These are phyloP conservation scores for Pagetopsis macropterus DNA, from an alignment of 2,797 vertebrate species.

Conservation along the genomic window DNA sequence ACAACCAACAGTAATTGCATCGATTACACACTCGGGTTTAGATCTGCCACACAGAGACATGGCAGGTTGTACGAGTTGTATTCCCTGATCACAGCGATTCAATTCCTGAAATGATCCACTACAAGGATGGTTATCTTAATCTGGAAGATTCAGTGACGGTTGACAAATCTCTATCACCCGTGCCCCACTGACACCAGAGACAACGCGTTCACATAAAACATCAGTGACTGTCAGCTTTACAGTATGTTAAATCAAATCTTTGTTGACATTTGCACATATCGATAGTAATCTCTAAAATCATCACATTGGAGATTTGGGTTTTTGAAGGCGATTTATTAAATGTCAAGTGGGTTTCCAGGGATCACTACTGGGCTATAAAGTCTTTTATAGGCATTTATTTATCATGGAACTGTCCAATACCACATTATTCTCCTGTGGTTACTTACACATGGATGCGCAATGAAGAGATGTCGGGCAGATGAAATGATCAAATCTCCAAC, in stretches of 20 bases:
- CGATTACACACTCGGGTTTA: neutral
- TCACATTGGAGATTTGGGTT: neutral
- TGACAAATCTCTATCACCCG: neutral
- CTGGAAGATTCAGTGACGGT: neutral
- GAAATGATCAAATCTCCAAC: neutral
- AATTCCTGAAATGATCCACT: neutral
- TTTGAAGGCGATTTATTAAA: conserved; percentile 16
- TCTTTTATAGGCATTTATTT: neutral
- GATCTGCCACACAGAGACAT: neutral
- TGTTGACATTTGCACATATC: too few species aligned
- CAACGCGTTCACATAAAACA: neutral
- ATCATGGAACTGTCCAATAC: neutral
- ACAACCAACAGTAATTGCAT: neutral
- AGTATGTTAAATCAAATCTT: too few species aligned
- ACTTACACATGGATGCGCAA: neutral
- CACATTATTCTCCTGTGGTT: conserved; percentile 1
- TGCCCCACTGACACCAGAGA: neutral
- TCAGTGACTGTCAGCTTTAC: neutral
- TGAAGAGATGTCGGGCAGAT: neutral
- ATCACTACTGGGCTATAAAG: neutral
- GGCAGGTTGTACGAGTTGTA: neutral
- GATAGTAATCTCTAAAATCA: too few species aligned
- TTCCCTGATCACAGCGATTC: neutral
- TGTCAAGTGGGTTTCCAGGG: neutral
- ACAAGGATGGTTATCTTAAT: neutral